Evolutionary conservation across 1,140 invertebrate genomes (phyloP).

Genomic region (Achatina immaculata): DNA sequence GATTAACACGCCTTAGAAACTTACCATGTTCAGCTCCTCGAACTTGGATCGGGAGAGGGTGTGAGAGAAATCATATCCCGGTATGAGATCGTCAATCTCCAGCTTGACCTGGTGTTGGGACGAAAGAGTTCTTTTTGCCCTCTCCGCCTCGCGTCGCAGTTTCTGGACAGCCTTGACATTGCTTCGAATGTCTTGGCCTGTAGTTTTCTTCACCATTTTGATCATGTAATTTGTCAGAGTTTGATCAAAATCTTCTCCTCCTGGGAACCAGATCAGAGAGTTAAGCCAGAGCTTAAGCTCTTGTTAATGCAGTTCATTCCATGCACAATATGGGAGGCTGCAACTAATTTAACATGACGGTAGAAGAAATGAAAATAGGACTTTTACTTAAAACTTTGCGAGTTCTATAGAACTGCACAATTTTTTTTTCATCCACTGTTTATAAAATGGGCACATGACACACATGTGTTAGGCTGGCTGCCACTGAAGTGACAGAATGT

Average conservation of each 20-base stretch:
- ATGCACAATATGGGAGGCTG: too few species aligned
- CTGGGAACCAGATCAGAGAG: slow-evolving; percentile 63
- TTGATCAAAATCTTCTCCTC: slow-evolving; percentile 99
- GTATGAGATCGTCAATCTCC: slow-evolving; percentile 98
- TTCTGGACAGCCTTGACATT: slow-evolving; percentile 95
- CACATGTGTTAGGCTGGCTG: too few species aligned
- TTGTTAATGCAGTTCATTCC: not conserved
- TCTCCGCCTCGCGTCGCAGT: slow-evolving; percentile 95
- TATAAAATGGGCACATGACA: too few species aligned
- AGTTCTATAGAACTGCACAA: too few species aligned
- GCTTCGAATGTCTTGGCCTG: slow-evolving; percentile 95
- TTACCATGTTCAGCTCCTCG: slow-evolving; percentile 95
- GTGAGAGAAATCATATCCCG: slow-evolving; percentile 98
- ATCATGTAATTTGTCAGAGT: slow-evolving; percentile 98
- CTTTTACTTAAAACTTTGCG: too few species aligned
- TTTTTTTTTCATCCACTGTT: not conserved
- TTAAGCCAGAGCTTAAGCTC: not conserved
- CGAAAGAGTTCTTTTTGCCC: slow-evolving; percentile 95
- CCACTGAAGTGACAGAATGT: too few species aligned
- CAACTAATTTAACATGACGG: too few species aligned
- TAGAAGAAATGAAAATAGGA: too few species aligned
- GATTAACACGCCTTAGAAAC: too few species aligned
- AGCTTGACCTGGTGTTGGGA: slow-evolving; percentile 95
- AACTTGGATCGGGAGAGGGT: slow-evolving; percentile 98
- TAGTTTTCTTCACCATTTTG: slow-evolving; percentile 98